Base-by-base conservation (phyloP, 1,140 invertebrate genomes). In the Acromyrmex heyeri region DNA sequence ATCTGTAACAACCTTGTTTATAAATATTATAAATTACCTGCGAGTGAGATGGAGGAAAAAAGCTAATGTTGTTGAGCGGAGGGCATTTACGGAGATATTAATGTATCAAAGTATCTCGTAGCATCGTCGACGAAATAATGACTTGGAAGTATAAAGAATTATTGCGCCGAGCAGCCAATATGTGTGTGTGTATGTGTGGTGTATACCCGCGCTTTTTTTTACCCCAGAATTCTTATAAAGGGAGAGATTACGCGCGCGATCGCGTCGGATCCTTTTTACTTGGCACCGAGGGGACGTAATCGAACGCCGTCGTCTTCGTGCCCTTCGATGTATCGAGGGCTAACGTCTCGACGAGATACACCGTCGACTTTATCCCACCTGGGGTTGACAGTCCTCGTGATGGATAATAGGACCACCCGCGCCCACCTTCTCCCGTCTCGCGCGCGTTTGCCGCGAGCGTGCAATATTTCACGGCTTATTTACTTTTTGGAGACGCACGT, bases 391-490 rank as follows among this genome's bases (percentile, higher is more conserved):
- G 88, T 53, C 64, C 21, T 67, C 77, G 86, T 91, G 88, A 91
- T 90, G 86, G 89, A 91, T 91, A 88, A 75, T 38, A 38, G 50
- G 70, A 8, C 62, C 24, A 62, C 83, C 86, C 65, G 53, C 53
- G 53, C 16, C 53, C 27, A 3, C 59, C 27, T 50, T 27, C 72
- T 50, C 21, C n/a, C 62, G 21, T n/a, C 69, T 6, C 38, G 64
- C 34, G 34, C 18, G 30, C 64, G 34, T 16, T 70, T 48, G 55
- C 59, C 53, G 59, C 70, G 61, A 30, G 16, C 53, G 48, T n/a
- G 79, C 82, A 78, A 91, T 91, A 91, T 91, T 91, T 91, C 69
- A 91, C 88, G 82, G 86, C 86, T 91, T 91, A 91, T 91, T 91
- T 91, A 90, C 77, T 86, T 85, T 88, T 90, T 78, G 65, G 21